Percentiles rank a stretch among this genome's conserved stretches.
Evolutionary conservation across 2,888 invertebrate species (phyloP).

Genomic region (Apodemia hepburni): DNA sequence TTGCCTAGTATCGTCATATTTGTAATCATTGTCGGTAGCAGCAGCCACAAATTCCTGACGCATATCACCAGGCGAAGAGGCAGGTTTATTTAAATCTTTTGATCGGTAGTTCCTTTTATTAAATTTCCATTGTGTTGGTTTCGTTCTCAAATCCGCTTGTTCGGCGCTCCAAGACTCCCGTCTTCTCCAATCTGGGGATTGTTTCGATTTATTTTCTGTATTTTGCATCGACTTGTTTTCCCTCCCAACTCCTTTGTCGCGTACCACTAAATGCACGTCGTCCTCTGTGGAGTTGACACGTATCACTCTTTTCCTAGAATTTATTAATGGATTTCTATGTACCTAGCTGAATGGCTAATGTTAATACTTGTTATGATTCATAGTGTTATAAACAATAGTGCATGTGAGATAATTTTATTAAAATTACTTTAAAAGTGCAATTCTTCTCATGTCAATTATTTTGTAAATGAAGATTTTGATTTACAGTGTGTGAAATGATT

Average conservation of each 20-base stretch:
- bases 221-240: constrained; percentile 89
- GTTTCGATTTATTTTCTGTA: constrained; percentile 86
- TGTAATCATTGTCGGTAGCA: constrained; percentile 69
- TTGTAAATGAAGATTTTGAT: too few species aligned
- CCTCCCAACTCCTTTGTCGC: constrained; percentile 84
- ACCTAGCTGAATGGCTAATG: constrained; percentile 61
- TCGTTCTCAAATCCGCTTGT: constrained; percentile 83
- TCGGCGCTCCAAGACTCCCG: constrained; percentile 94
- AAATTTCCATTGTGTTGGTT: constrained; percentile 87
- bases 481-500: not conserved
- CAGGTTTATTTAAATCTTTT: constrained; percentile 72
- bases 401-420: constrained; percentile 28
- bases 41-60: constrained; percentile 72
- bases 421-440: constrained; percentile 16
- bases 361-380: constrained; percentile 29
- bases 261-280: constrained; percentile 86
- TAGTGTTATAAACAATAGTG: constrained; percentile 20
- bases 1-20: constrained; percentile 65
- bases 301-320: constrained; percentile 87
- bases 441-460: not conserved
- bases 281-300: constrained; percentile 87
- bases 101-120: constrained; percentile 82
- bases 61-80: constrained; percentile 68
- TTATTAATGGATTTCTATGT: constrained; percentile 78
- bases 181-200: constrained; percentile 88